Percentiles rank a stretch among this genome's conserved stretches.
Conservation (phyloP, 2,797 vertebrate species). For the Moxostoma hubbsi region DNA sequence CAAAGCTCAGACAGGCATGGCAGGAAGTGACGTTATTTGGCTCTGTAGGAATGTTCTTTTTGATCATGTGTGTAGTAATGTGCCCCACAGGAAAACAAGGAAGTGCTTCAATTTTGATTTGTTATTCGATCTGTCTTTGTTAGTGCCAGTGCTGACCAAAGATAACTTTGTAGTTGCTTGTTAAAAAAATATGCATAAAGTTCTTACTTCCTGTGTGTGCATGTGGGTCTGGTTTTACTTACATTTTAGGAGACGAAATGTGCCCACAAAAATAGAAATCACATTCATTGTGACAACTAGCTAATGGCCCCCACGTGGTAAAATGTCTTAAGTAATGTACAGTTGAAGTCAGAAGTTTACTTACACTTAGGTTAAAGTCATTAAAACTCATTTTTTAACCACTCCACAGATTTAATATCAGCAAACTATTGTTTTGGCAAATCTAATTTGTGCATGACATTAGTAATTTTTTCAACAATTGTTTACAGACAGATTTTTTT, state of each 20-base stretch:
- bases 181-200: slow-evolving; percentile 26
- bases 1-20: slow-evolving; percentile 60
- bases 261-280: not conserved
- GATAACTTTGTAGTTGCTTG: slow-evolving; percentile 37
- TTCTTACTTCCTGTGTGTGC: slow-evolving; percentile 31
- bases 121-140: slow-evolving; percentile 43
- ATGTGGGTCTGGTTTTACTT: slow-evolving; percentile 8
- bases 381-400: no score
- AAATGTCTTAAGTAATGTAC: no score
- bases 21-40: slow-evolving; percentile 71
- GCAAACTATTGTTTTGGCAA: no score
- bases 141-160: slow-evolving; percentile 27
- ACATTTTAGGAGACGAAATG: not conserved
- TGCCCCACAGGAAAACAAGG: slow-evolving; percentile 45
- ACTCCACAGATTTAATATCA: no score
- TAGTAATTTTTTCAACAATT: no score
- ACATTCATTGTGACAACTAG: not conserved
- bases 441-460: no score
- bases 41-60: slow-evolving; percentile 63
- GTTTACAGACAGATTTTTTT: no score
- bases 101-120: slow-evolving; percentile 49
- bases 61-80: slow-evolving; percentile 54
- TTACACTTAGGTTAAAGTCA: no score
- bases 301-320: not conserved
- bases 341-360: no score